phyloP scores from a whole-genome alignment of 1,140 invertebrate genomes.

The Pseudomyrmex flavicornis region DNA sequence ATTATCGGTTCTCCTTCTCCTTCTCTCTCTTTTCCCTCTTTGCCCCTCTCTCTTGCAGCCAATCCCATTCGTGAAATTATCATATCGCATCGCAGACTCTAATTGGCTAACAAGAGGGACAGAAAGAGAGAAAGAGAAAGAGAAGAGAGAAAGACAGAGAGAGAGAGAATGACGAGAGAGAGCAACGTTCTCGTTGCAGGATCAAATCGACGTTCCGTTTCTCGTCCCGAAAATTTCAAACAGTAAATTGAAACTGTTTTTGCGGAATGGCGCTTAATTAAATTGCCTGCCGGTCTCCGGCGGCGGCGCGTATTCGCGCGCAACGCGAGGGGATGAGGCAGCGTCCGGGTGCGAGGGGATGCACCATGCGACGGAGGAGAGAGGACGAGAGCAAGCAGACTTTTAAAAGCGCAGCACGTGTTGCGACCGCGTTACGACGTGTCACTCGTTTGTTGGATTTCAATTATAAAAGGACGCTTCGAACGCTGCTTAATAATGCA shows the following conservation, averaged over 20 bases:
- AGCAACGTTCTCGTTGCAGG: background rate
- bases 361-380: background rate
- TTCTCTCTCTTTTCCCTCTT: background rate
- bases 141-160: background rate
- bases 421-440: slow-evolving; percentile 37
- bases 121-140: background rate
- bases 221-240: slow-evolving; percentile 63
- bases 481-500: slow-evolving; percentile 44
- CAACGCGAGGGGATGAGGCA: background rate
- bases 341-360: slow-evolving; percentile 1
- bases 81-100: slow-evolving; percentile 50
- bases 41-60: background rate
- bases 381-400: slow-evolving; percentile 16
- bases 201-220: slow-evolving; percentile 46
- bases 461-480: slow-evolving; percentile 63
- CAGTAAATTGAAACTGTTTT: slow-evolving; percentile 70
- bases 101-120: slow-evolving; percentile 45
- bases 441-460: slow-evolving; percentile 56
- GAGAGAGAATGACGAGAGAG: background rate
- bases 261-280: slow-evolving; percentile 65
- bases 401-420: slow-evolving; percentile 66
- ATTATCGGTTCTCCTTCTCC: slow-evolving; percentile 26
- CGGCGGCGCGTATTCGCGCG: slow-evolving; percentile 11
- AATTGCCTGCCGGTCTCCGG: slow-evolving; percentile 57
- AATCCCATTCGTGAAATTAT: slow-evolving; percentile 42